Evolutionary conservation across 2,113 vertebrate species (phyloP).

Genomic region (Dascyllus trimaculatus): DNA sequence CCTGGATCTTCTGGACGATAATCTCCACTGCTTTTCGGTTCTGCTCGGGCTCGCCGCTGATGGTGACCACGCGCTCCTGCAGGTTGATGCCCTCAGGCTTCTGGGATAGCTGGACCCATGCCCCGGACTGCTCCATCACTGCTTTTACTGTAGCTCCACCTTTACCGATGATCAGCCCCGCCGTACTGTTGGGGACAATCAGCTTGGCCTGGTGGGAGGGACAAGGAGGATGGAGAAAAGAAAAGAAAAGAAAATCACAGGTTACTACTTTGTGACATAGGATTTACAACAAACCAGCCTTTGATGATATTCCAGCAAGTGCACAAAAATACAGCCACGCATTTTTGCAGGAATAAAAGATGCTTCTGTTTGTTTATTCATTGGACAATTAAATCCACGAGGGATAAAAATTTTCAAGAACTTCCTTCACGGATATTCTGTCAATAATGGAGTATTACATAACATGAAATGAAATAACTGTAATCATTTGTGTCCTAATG

Average conservation of each 20-base stretch:
- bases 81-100: conserved; percentile 95
- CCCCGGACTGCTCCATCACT: conserved; percentile 95
- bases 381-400: background rate
- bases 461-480: too few species aligned
- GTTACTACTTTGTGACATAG: background rate
- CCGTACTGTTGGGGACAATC: conserved; percentile 95
- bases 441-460: too few species aligned
- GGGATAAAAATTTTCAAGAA: too few species aligned
- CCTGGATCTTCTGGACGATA: conserved; percentile 96
- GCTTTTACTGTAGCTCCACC: conserved; percentile 93
- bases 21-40: conserved; percentile 94
- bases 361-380: too few species aligned
- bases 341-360: too few species aligned
- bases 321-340: too few species aligned
- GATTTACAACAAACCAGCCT: too few species aligned
- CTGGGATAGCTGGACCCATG: conserved; percentile 96
- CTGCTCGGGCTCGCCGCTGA: conserved; percentile 93
- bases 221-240: background rate
- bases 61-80: conserved; percentile 94
- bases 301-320: too few species aligned
- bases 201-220: conserved; percentile 89
- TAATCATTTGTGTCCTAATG: too few species aligned
- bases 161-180: conserved; percentile 94
- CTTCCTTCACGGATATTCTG: too few species aligned
- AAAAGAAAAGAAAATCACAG: background rate